Evolutionary conservation across 1,140 invertebrate genomes (phyloP).

Genomic region (Glossosoma conforme): DNA sequence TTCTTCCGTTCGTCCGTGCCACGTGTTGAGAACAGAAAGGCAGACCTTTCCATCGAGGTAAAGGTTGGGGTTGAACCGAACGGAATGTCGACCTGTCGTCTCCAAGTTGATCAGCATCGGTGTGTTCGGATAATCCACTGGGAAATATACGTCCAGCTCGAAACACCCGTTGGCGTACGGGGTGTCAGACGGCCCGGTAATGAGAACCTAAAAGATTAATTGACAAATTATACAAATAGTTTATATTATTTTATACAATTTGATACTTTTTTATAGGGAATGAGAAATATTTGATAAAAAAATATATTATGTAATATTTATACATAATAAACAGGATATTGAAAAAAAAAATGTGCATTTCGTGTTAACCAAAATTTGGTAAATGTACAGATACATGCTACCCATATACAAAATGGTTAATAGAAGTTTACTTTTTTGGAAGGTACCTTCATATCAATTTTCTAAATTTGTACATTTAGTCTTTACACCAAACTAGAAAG

Average conservation of each 20-base stretch:
- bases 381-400: no score
- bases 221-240: conserved; percentile 1
- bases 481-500: no score
- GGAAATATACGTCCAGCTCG: conserved; percentile 89
- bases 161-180: conserved; percentile 88
- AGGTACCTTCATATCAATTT: no score
- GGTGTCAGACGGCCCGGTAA: conserved; percentile 85
- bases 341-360: no score
- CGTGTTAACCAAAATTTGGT: no score
- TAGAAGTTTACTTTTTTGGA: no score
- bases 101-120: conserved; percentile 88
- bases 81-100: conserved; percentile 88
- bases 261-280: conserved; percentile 1
- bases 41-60: conserved; percentile 98
- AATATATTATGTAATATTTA: background rate
- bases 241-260: background rate
- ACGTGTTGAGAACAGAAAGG: conserved; percentile 92
- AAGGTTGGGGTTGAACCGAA: conserved; percentile 95
- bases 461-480: no score
- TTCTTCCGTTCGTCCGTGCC: conserved; percentile 97
- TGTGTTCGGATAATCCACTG: conserved; percentile 76
- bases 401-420: no score
- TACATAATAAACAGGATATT: no score
- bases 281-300: background rate
- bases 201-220: conserved; percentile 65